A percentile compares a stretch with the other conserved stretches of the same genome.
phyloP scores from a whole-genome alignment of 2,113 vertebrate genomes.

The Merops nubicus region DNA sequence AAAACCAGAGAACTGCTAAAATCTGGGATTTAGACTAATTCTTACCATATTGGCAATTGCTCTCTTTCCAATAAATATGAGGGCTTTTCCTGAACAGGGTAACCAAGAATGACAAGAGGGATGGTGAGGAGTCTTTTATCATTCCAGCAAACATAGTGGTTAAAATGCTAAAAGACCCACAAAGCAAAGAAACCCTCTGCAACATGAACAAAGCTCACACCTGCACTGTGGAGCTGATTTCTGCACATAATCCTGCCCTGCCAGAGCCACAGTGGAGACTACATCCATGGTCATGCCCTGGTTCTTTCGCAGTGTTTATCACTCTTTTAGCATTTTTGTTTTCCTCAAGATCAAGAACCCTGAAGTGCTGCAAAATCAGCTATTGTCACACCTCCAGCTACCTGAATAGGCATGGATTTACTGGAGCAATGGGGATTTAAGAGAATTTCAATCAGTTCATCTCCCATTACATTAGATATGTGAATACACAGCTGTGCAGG shows the following conservation, averaged over 20 bases:
- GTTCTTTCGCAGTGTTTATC: neutral
- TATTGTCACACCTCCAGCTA: neutral
- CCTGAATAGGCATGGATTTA: neutral
- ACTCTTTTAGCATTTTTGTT: neutral
- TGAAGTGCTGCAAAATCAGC: neutral
- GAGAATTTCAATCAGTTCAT: neutral
- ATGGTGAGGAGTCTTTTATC: neutral
- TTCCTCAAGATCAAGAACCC: neutral
- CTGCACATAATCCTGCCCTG: neutral
- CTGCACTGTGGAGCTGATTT: neutral
- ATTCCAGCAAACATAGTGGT: neutral
- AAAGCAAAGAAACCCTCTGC: neutral
- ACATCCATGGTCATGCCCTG: neutral
- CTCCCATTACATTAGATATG: neutral
- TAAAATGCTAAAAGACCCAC: neutral
- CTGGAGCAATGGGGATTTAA: neutral
- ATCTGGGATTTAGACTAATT: slow-evolving; percentile 12
- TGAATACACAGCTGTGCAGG: neutral
- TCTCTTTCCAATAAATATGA: neutral
- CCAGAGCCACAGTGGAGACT: neutral
- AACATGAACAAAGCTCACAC: neutral
- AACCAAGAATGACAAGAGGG: neutral
- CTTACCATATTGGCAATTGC: neutral
- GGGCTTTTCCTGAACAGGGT: neutral
- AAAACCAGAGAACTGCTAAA: neutral